Base-by-base conservation (phyloP, 2,113 vertebrate genomes). In the Equus quagga region DNA sequence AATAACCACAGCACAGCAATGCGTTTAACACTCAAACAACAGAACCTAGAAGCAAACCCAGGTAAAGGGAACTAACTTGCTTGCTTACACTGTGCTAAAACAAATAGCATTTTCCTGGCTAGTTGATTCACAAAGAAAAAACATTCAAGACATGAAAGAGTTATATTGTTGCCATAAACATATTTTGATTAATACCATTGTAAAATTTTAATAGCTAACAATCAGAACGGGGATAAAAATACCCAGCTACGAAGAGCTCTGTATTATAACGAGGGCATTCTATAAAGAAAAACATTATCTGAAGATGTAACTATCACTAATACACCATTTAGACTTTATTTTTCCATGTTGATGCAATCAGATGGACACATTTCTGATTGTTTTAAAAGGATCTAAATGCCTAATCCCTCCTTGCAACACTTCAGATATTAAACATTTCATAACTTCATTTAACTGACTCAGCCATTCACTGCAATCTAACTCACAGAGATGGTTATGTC, bases 241-340 rank as follows among this genome's bases (percentile, higher is more conserved):
- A 84, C 19, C 11, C 36, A 84, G 17, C 70, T 60, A 41, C 28
- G 10, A 86, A 75, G 49, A 93, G 14, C 6, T 79, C 58, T 92
- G 31, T 31, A 75, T 81, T 81, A 72, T 62, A 86, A 69, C 69
- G 28, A 81, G 31, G 24, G 6, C 36, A 65, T 80, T 92, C 33
- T 86, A 92, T 54, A 88, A 88, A 94, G 62, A n/a, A 83, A 95
- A 82, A 85, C 21, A 69, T 49, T 67, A 91, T 58, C 9, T 79
- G 24, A 92, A 80, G 69, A 60, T 49, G 44, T 51, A 88, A 91
- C 83, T 70, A 80, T 56, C 44, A 54, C 24, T 60, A 60, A 89
- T 51, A 75, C 41, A 54, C 21, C 44, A 86, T 14, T 69, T 69
- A n/a, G 24, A 75, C 28, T 56, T 90, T 64, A 75, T 54, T 58